Evolutionary conservation across 2,113 vertebrate species (phyloP).

Genomic region (Mormyrus lacerda): DNA sequence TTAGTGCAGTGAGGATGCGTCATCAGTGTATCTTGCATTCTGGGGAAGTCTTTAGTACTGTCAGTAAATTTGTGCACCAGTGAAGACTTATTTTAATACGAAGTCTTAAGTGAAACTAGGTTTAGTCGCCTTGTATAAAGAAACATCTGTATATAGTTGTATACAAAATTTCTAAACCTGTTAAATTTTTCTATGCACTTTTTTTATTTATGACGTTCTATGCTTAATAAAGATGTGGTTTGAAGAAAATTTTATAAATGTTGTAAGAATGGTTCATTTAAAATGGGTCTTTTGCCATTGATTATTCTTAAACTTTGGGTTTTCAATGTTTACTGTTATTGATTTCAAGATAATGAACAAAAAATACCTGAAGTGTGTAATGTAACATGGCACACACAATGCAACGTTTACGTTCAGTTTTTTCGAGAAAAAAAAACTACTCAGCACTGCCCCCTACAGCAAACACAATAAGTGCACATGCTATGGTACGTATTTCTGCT

Average conservation of each 20-base stretch:
- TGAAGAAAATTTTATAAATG: slow-evolving; percentile 17
- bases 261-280: not conserved
- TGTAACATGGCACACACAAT: not conserved
- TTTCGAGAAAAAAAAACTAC: not conserved
- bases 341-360: not conserved
- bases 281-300: not conserved
- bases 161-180: slow-evolving; percentile 79
- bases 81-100: slow-evolving; percentile 24
- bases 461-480: not conserved
- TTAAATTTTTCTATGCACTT: slow-evolving; percentile 71
- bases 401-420: not conserved
- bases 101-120: slow-evolving; percentile 26
- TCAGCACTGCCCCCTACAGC: not conserved
- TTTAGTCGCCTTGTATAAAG: slow-evolving; percentile 34
- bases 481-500: not conserved
- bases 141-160: slow-evolving; percentile 75
- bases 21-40: not conserved
- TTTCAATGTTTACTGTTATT: not conserved
- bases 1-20: slow-evolving; percentile 18
- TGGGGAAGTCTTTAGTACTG: slow-evolving; percentile 11
- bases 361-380: not conserved
- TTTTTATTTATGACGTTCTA: slow-evolving; percentile 75
- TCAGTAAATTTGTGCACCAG: slow-evolving; percentile 13
- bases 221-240: slow-evolving; percentile 66
- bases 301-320: not conserved